These are phyloP conservation scores for Orgyia antiqua DNA, from an alignment of 2,888 invertebrate genomes.

Conservation along the genomic window DNA sequence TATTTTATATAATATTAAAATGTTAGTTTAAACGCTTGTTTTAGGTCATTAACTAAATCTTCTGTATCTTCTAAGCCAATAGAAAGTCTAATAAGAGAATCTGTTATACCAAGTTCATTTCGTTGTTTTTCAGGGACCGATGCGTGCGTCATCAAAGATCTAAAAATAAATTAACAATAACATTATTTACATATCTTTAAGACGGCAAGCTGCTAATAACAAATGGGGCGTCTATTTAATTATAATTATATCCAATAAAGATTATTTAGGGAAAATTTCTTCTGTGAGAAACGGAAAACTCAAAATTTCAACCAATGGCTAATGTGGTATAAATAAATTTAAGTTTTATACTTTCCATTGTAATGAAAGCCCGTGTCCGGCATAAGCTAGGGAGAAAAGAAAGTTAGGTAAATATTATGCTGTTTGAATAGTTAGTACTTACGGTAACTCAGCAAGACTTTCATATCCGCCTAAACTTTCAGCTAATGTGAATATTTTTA, in stretches of 20 bases:
- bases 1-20: conserved; percentile 24
- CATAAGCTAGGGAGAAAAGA: no score
- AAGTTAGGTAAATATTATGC: neutral
- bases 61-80: conserved; percentile 93
- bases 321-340: no score
- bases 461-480: conserved; percentile 98
- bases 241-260: no score
- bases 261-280: no score
- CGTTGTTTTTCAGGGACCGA: conserved; percentile 89
- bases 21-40: conserved; percentile 84
- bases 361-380: no score
- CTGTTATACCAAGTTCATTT: conserved; percentile 86
- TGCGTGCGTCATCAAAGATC: conserved; percentile 96
- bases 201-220: no score
- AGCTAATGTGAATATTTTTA: conserved; percentile 91
- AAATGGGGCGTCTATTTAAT: no score
- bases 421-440: conserved; percentile 53
- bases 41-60: conserved; percentile 91
- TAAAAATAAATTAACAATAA: conserved; percentile 68
- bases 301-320: no score
- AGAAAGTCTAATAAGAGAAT: conserved; percentile 90
- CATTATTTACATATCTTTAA: no score
- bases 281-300: no score
- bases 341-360: no score
- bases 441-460: conserved; percentile 96